Evolutionary conservation across 1,140 invertebrate species (phyloP).

Genomic region (Panonychus citri): DNA sequence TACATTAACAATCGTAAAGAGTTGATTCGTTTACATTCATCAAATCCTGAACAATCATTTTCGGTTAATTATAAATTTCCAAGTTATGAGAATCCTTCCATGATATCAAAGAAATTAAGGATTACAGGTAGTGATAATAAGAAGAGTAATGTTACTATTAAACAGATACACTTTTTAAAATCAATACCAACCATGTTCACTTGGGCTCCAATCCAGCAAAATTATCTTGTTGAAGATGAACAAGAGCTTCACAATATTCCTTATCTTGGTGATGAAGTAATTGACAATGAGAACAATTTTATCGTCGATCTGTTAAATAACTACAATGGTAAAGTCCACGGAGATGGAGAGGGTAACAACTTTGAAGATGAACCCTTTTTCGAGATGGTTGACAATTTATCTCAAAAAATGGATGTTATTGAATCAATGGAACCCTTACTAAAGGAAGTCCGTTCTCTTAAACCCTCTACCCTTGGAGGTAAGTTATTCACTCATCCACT

Average conservation of each 20-base stretch:
- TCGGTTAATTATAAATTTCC: too few species aligned
- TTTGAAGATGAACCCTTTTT: constrained; percentile 72
- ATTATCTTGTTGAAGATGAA: constrained; percentile 97
- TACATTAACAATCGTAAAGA: not conserved
- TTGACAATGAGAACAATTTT: constrained; percentile 82
- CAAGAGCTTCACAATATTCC: constrained; percentile 92
- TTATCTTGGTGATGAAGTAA: constrained; percentile 86
- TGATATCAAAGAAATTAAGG: not conserved
- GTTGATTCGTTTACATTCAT: not conserved
- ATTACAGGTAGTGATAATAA: not conserved
- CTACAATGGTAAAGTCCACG: constrained; percentile 88
- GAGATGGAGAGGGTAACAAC: constrained; percentile 47
- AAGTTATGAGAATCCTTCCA: too few species aligned
- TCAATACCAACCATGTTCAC: constrained; percentile 91
- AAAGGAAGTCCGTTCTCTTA: not conserved
- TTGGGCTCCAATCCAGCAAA: constrained; percentile 89
- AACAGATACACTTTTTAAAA: not conserved
- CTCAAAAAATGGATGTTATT: constrained; percentile 18
- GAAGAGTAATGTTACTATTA: not conserved
- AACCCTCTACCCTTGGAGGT: not conserved
- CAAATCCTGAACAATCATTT: too few species aligned
- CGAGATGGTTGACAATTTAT: constrained; percentile 65
- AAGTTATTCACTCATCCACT: too few species aligned
- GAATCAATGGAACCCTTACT: too few species aligned
- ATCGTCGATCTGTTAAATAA: constrained; percentile 94